phyloP scores from a whole-genome alignment of 2,113 vertebrate species.

The Cheilinus undulatus region DNA sequence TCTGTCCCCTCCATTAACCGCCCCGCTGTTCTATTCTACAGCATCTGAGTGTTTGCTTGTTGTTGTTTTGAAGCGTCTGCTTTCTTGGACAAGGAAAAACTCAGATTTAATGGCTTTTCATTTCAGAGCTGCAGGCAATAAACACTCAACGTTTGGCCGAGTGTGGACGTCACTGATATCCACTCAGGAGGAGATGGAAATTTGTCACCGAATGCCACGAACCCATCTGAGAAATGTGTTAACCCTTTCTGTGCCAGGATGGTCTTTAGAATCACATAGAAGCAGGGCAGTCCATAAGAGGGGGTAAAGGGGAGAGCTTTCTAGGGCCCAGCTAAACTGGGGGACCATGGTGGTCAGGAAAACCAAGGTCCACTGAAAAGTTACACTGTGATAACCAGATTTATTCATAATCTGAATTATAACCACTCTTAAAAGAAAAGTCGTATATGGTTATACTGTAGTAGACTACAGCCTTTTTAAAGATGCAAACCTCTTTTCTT shows the following conservation, averaged over 20 bases:
- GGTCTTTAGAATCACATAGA: background rate
- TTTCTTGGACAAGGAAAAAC: conserved; percentile 16
- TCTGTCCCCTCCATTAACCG: conserved; percentile 4
- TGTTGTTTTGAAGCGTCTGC: background rate
- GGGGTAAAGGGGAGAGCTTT: too few species aligned
- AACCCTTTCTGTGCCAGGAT: conserved; percentile 5
- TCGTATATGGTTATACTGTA: too few species aligned
- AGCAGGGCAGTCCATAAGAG: too few species aligned
- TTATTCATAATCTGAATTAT: too few species aligned
- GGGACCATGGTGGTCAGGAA: too few species aligned
- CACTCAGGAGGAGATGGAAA: conserved; percentile 16
- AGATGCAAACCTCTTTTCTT: too few species aligned
- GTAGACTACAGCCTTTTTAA: too few species aligned
- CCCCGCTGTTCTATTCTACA: background rate
- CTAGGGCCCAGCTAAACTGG: too few species aligned
- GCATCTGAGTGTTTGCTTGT: background rate
- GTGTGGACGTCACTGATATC: conserved; percentile 17
- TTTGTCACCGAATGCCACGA: conserved; percentile 16
- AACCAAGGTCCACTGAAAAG: too few species aligned
- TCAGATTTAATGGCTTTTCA: conserved; percentile 42
- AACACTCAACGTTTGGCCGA: conserved; percentile 16
- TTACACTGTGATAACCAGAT: too few species aligned
- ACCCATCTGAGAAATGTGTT: conserved; percentile 7
- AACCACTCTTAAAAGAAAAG: too few species aligned
- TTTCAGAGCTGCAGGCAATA: conserved; percentile 34